Base-by-base conservation (phyloP, 2,797 vertebrate genomes). In the Tangara arthus region DNA sequence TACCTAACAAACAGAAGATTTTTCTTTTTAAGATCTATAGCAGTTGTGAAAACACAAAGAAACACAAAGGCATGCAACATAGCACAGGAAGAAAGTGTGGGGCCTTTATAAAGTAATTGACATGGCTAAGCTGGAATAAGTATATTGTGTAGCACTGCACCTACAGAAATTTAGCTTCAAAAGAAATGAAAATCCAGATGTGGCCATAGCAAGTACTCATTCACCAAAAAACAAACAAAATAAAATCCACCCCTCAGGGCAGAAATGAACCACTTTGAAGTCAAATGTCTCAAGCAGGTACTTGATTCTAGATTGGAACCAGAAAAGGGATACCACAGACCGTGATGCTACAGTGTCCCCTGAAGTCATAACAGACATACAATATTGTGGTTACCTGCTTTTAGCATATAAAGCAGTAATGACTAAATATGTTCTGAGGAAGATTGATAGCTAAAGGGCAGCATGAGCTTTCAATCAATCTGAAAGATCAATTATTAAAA, bases 31-130 rank as follows among this genome's bases (percentile, higher is more conserved):
- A 95, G 71, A 77, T 87, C 82, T 89, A 15, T 56, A 77, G 32
- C 93, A 95, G 71, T 96, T 97, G 75, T 96, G 91, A 96, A 97
- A 97, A 94, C 85, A 95, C 30, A 68, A 89, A 83, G 28, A 97
- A 97, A 93, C 82, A 95, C 32, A 68, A 89, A 83, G 30, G 26
- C 11, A 37, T 56, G 44, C 52, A 84, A 75, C 1, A 49, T 14
- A 87, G 27, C 50, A 71, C 19, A 82, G 81, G 39, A 82, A 82
- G 53, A 87, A 92, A 63, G 5, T 2, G 19, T 30, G n/a, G 4
- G 7, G 0, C 3, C 53, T 83, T 82, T 80, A 27, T 50, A 12
- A 87, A 86, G 49, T 72, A 56, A 79, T 65, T 93, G 68, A 49
- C 49, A 66, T 79, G 13, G 11, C n/a, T 95, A 66, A 93, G 10